A percentile compares a stretch with the other conserved stretches of the same genome.
These are phyloP conservation scores for Rattus rattus DNA, from an alignment of 2,113 vertebrate species.

Conservation along the genomic window DNA sequence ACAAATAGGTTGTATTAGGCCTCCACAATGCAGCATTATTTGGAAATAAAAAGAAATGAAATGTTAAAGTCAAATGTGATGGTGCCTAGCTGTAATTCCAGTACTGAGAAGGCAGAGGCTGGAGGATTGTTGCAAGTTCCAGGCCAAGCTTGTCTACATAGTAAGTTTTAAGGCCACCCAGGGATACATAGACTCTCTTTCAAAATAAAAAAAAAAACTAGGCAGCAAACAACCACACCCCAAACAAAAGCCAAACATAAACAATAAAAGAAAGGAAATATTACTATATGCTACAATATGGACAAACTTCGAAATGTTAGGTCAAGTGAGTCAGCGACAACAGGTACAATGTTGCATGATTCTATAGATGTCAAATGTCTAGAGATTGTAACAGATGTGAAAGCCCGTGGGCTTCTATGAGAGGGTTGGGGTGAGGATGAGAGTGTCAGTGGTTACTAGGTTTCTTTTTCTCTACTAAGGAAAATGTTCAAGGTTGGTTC, in stretches of 20 bases:
- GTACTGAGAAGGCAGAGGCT: not conserved
- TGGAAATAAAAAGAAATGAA: constrained; percentile 36
- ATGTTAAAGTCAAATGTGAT: not conserved
- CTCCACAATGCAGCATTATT: constrained; percentile 13
- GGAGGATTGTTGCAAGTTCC: not conserved
- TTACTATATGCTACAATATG: not conserved
- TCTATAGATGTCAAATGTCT: not conserved
- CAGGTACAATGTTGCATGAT: not conserved
- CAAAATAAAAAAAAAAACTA: not conserved
- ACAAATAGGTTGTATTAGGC: not conserved
- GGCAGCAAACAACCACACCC: not conserved
- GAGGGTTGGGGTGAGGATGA: no score
- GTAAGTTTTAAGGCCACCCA: not conserved
- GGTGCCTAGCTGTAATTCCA: no score
- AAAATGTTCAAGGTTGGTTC: not conserved
- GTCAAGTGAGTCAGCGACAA: constrained; percentile 23
- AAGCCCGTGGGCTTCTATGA: not conserved
- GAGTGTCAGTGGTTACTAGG: not conserved
- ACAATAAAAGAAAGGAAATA: constrained; percentile 16
- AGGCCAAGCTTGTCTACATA: not conserved
- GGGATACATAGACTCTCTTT: not conserved
- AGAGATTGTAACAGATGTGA: not conserved
- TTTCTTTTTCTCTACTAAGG: not conserved
- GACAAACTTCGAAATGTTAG: not conserved
- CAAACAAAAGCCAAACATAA: not conserved